Percentiles rank a stretch among this genome's conserved stretches.
Evolutionary conservation across 2,797 vertebrate genomes (phyloP).

Genomic region (Ctenochaetus hawaiiensis): DNA sequence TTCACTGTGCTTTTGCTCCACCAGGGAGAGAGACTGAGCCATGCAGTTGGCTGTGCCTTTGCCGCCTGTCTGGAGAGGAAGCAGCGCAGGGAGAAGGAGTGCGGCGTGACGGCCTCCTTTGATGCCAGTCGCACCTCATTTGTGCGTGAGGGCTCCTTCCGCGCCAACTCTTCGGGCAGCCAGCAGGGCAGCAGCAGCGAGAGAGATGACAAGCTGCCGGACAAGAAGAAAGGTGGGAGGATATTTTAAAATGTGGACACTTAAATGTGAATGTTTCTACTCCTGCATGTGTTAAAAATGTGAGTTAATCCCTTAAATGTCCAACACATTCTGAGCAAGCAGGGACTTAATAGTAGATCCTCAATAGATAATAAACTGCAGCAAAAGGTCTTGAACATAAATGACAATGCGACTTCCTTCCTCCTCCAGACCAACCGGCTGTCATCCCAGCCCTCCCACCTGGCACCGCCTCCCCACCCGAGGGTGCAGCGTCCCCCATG

Average conservation of each 20-base stretch:
- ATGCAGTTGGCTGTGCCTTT: conserved; percentile 94
- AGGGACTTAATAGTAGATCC: not conserved
- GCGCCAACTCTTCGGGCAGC: conserved; percentile 83
- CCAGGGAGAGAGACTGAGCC: conserved; percentile 93
- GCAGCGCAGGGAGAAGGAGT: conserved; percentile 93
- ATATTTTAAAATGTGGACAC: not conserved
- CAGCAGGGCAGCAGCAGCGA: conserved; percentile 81
- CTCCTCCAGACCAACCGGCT: conserved; percentile 74
- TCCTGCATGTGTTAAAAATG: not conserved
- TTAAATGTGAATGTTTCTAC: not conserved
- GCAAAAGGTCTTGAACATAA: not conserved
- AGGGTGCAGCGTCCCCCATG: conserved; percentile 87
- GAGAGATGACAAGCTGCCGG: conserved; percentile 85
- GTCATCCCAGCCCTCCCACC: conserved; percentile 78
- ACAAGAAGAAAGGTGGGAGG: conserved; percentile 91
- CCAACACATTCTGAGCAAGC: not conserved
- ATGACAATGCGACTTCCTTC: not conserved
- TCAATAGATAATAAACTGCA: not conserved
- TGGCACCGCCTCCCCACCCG: conserved; percentile 88
- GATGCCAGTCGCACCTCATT: conserved; percentile 94
- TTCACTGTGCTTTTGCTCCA: not conserved
- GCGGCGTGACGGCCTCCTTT: conserved; percentile 92
- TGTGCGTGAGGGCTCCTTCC: conserved; percentile 93
- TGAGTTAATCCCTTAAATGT: not conserved
- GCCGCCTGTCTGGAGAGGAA: conserved; percentile 94